These are phyloP conservation scores for Caenorhabditis inopinata DNA, from an alignment of 1,140 invertebrate species.

Conservation along the genomic window DNA sequence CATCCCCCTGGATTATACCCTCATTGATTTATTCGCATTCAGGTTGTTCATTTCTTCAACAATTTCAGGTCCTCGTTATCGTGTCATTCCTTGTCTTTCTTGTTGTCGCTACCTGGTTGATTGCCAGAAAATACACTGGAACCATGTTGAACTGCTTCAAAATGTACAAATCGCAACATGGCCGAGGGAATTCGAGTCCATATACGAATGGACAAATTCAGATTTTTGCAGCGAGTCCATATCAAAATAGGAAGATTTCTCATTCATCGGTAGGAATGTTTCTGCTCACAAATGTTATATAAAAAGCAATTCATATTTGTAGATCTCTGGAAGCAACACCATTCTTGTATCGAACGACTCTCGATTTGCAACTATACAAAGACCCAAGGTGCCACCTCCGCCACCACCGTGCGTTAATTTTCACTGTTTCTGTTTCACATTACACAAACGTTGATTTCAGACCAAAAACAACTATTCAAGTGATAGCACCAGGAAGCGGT, in stretches of 20 bases:
- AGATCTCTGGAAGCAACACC: conserved; percentile 18
- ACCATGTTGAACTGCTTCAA: conserved; percentile 22
- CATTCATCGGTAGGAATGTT: background rate
- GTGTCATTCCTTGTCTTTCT: background rate
- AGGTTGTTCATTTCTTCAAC: background rate
- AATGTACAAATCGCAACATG: conserved; percentile 1
- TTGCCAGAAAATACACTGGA: background rate
- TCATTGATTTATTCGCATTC: background rate
- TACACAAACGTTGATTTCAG: background rate
- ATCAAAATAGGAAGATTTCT: conserved; percentile 7
- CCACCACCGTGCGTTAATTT: background rate
- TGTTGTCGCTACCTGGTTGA: background rate
- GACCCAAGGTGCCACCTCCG: conserved; percentile 4
- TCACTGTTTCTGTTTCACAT: background rate
- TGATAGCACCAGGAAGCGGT: background rate
- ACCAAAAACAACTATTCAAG: conserved; percentile 8
- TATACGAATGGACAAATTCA: conserved; percentile 15
- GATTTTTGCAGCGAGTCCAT: background rate
- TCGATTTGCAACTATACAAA: conserved; percentile 5
- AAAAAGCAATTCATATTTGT: background rate
- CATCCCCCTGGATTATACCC: background rate
- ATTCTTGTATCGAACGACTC: conserved; percentile 7
- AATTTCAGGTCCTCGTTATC: conserved; percentile 14
- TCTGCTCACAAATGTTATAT: background rate
- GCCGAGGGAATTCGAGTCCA: background rate